These are phyloP conservation scores for Branchellion lobata DNA, from an alignment of 2,888 invertebrate genomes.

Conservation along the genomic window DNA sequence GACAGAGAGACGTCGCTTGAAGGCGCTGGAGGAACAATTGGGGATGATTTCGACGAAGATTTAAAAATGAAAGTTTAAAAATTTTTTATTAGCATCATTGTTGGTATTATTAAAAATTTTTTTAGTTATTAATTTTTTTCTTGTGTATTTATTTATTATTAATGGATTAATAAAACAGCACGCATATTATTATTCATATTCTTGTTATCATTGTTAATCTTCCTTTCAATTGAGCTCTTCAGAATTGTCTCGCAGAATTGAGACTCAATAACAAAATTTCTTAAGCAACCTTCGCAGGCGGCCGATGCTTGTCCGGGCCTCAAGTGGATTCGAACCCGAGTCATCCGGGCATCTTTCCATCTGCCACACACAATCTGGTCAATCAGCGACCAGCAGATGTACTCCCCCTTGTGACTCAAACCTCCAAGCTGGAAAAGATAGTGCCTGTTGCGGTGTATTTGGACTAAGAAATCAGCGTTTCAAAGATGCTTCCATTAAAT, in stretches of 20 bases:
- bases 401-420: constrained; percentile 36
- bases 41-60: no score
- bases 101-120: no score
- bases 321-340: constrained; percentile 31
- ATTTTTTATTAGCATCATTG: no score
- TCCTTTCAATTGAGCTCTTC: no score
- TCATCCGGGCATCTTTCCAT: constrained; percentile 16
- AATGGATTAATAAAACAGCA: no score
- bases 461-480: not conserved
- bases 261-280: no score
- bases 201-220: no score
- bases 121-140: not conserved
- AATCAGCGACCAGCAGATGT: constrained; percentile 44
- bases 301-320: constrained; percentile 36
- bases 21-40: constrained; percentile 12
- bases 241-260: no score
- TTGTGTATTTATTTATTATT: no score
- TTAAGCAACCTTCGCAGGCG: constrained; percentile 42
- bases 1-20: constrained; percentile 5
- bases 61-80: no score
- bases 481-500: not conserved
- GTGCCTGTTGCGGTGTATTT: constrained; percentile 6
- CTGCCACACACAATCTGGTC: constrained; percentile 44
- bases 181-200: no score
- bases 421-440: constrained; percentile 45